Percentiles rank a stretch among this genome's conserved stretches.
phyloP scores from a whole-genome alignment of 2,113 vertebrate genomes.

The Athene cunicularia region DNA sequence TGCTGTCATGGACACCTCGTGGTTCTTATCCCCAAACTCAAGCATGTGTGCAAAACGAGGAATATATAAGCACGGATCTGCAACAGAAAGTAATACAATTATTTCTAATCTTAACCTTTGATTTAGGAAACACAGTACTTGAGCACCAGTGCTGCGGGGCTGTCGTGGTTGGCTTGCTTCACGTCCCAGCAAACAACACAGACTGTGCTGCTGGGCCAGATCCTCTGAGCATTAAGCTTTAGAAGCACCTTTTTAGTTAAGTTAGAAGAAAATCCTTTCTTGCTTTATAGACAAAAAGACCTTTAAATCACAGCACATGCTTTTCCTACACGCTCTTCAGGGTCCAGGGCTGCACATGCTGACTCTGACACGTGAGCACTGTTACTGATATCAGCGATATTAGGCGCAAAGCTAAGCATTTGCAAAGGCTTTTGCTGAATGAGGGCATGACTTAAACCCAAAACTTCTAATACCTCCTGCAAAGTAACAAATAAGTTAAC shows the following conservation, averaged over 20 bases:
- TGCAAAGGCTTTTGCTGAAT: background rate
- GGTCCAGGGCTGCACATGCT: background rate
- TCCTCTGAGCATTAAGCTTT: background rate
- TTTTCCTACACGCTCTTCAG: background rate
- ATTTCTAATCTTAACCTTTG: background rate
- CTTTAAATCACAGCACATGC: background rate
- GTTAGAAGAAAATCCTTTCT: background rate
- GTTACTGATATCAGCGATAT: background rate
- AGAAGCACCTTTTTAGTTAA: background rate
- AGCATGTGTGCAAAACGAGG: constrained; percentile 96
- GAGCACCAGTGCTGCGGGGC: background rate
- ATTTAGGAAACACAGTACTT: background rate
- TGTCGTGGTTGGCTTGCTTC: background rate
- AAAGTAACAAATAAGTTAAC: background rate
- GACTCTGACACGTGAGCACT: fast-evolving
- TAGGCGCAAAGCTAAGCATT: background rate
- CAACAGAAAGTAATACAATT: background rate
- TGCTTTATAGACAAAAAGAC: background rate
- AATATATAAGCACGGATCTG: constrained; percentile 96
- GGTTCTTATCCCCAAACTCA: constrained; percentile 96
- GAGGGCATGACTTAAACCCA: background rate
- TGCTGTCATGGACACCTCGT: constrained; percentile 97
- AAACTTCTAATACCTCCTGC: background rate
- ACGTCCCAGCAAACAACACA: background rate
- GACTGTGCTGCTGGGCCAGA: background rate